These are phyloP conservation scores for Mastigias papua DNA, from an alignment of 30 jellyfish, hydroid and myxozoan species.

Conservation along the genomic window DNA sequence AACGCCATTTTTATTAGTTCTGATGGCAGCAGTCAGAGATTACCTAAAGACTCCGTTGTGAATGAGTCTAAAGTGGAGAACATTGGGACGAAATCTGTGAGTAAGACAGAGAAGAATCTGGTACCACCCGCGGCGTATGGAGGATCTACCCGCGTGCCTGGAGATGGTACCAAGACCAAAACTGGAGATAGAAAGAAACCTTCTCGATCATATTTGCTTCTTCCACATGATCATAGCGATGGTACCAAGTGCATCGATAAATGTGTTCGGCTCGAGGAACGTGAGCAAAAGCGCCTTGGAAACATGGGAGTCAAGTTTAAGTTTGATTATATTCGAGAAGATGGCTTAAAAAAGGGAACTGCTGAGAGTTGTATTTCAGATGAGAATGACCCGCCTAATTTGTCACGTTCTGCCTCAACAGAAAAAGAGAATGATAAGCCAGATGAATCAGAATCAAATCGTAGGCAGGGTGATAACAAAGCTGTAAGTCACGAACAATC, in stretches of 20 bases:
- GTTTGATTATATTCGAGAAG: neutral
- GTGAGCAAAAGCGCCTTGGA: slow-evolving; percentile 48
- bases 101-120: no score
- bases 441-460: neutral
- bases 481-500: neutral
- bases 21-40: neutral
- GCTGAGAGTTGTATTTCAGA: no score
- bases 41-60: neutral
- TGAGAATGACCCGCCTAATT: neutral
- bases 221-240: slow-evolving; percentile 88
- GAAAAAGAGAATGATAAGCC: neutral
- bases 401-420: neutral
- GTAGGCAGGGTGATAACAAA: neutral
- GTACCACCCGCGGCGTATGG: neutral
- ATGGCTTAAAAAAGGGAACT: neutral
- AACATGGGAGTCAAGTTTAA: no score
- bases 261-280: slow-evolving; percentile 66
- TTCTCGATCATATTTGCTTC: slow-evolving; percentile 2
- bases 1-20: slow-evolving; percentile 28
- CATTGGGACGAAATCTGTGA: slow-evolving; percentile 78
- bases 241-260: slow-evolving; percentile 72
- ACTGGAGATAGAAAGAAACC: slow-evolving; percentile 2
- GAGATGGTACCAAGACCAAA: neutral
- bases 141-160: neutral
- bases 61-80: slow-evolving; percentile 21